Conservation (phyloP, 2,113 vertebrate species). For the Epinephelus cyanopodus region DNA sequence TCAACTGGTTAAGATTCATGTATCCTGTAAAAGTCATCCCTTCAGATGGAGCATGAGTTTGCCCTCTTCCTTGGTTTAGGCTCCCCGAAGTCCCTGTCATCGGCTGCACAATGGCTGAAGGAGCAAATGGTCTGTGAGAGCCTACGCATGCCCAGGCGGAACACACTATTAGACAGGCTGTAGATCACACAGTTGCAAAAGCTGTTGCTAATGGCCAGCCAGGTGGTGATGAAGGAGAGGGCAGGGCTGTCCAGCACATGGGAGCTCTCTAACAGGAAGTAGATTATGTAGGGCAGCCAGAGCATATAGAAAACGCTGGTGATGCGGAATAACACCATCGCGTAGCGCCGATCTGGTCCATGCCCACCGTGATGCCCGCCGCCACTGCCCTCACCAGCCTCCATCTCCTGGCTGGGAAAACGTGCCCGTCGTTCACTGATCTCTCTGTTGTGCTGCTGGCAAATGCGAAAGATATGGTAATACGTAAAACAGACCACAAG, state of each 20-base stretch:
- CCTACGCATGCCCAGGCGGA: constrained; percentile 94
- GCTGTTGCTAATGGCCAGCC: constrained; percentile 99
- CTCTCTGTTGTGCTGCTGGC: constrained; percentile 98
- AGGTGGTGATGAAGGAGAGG: constrained; percentile 96
- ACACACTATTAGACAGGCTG: constrained; percentile 98
- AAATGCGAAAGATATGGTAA: constrained; percentile 99
- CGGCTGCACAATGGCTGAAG: constrained; percentile 86
- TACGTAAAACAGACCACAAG: constrained; percentile 98
- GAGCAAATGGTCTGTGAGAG: constrained; percentile 95
- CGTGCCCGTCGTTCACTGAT: constrained; percentile 95
- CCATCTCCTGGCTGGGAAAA: constrained; percentile 94
- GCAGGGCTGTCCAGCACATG: constrained; percentile 93
- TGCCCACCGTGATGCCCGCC: constrained; percentile 84
- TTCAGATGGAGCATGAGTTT: constrained; percentile 96
- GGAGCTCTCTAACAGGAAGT: constrained; percentile 97
- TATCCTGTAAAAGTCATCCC: constrained; percentile 19
- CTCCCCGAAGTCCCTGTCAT: constrained; percentile 89
- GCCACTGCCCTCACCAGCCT: constrained; percentile 87
- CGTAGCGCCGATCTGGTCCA: constrained; percentile 93
- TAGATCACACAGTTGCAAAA: constrained; percentile 99
- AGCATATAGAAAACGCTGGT: constrained; percentile 98
- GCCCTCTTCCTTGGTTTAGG: constrained; percentile 94
- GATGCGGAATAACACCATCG: constrained; percentile 97
- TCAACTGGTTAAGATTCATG: constrained; percentile 20
- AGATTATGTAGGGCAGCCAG: constrained; percentile 98